Conservation (phyloP, 2,888 invertebrate genomes). For the Leptothorax acervorum region DNA sequence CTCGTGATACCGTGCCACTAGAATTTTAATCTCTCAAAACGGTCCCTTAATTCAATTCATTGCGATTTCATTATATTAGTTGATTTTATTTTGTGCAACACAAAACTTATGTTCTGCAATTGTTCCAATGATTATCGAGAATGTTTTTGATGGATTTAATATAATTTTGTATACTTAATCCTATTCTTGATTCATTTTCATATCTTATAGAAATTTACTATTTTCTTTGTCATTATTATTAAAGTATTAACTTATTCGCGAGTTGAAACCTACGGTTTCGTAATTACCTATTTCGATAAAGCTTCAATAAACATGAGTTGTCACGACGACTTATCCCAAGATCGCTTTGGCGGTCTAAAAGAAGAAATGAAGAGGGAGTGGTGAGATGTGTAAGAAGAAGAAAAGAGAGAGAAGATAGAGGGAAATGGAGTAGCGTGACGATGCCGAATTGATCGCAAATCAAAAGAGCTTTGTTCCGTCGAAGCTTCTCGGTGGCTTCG, state of each 20-base stretch:
- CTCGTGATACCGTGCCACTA: no score
- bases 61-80: no score
- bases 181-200: no score
- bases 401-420: background rate
- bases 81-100: no score
- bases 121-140: no score
- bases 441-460: conserved; percentile 44
- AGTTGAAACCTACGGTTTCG: background rate
- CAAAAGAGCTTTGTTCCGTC: conserved; percentile 7
- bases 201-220: no score
- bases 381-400: conserved; percentile 1
- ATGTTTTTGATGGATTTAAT: no score
- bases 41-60: no score
- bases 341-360: background rate
- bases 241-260: background rate
- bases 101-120: no score
- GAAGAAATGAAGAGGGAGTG: conserved; percentile 15
- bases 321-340: background rate
- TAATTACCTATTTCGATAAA: conserved; percentile 1
- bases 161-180: no score
- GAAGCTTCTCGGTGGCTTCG: conserved; percentile 13
- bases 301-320: conserved; percentile 16
- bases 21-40: no score
- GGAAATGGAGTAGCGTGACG: background rate
- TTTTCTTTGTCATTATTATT: no score